These are phyloP conservation scores for Chymomyza caudatula DNA, from an alignment of 2,888 invertebrate species.

Conservation along the genomic window DNA sequence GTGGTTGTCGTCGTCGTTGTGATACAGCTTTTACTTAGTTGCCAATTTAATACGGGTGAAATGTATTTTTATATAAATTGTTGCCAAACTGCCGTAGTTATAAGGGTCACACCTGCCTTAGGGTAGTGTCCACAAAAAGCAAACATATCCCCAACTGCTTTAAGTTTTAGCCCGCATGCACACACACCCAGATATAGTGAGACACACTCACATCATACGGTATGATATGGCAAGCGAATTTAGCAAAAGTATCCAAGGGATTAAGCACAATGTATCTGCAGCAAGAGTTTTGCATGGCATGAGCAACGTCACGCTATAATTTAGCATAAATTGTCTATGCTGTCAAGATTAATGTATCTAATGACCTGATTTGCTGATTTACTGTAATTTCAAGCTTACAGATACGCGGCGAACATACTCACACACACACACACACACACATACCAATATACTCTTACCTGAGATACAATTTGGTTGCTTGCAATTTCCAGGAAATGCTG, in stretches of 20 bases:
- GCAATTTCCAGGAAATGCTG: conserved; percentile 55
- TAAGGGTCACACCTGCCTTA: conserved; percentile 16
- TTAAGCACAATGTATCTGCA: conserved; percentile 39
- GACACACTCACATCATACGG: neutral
- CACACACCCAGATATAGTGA: neutral
- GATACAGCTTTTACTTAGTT: neutral
- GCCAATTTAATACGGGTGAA: neutral
- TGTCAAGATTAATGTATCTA: conserved; percentile 74
- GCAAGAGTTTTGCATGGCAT: neutral
- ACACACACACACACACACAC: conserved; percentile 6
- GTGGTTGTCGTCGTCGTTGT: too few relatives aligned
- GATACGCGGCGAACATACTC: conserved; percentile 25
- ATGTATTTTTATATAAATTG: neutral
- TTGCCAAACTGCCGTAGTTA: neutral
- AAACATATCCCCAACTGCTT: neutral
- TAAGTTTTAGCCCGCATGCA: neutral
- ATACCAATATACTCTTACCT: conserved; percentile 40
- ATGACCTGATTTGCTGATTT: conserved; percentile 73
- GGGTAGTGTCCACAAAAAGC: neutral
- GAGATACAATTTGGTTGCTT: conserved; percentile 50
- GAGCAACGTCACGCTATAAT: conserved; percentile 56
- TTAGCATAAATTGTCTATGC: conserved; percentile 69
- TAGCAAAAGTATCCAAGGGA: conserved; percentile 43
- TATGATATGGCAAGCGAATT: neutral
- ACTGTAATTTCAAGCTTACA: conserved; percentile 69